Base-by-base conservation (phyloP, 2,888 invertebrate species). In the Polyploca ridens region DNA sequence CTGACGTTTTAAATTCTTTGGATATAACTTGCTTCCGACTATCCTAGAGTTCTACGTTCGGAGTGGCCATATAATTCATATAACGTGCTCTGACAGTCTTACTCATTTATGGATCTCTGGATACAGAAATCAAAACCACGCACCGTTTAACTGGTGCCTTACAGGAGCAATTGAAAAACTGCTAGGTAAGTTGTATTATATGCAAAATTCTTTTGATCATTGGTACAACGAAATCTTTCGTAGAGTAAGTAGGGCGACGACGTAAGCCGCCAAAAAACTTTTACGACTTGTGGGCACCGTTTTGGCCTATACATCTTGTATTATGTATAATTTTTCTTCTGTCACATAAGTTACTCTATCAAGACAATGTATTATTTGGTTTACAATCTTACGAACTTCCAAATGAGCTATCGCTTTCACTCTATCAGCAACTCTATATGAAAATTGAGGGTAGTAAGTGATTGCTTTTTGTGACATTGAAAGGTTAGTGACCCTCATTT, bases 191-290 rank as follows among this genome's bases (percentile, higher is more conserved):
- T 46, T 46, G 5, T 46, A 13, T 14, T 46, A 2, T 14, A 46
- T 46, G 46, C 27, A 46, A 49, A 49, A 49, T 49, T 7, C 59
- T n/a, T 35, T 35, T 10, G 41, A n/a, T 41, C 60, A 41, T 16
- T n/a, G 38, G 19, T 5, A 10, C 8, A 16, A 38, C n/a, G 11
- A n/a, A 19, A 3, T 49, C 49, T 49, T 60, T 5, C 11, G 60
- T 14, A 14, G 19, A 33, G 5, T 19, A 60, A 60, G 38, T 60
- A 41, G 60, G 19, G 19, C 60, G 60, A 33, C 33, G n/a, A 10
- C n/a, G 59, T 38, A 13, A 60, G 16, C 5, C 16, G 60, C 38
- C 60, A 60, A 41, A 59, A 60, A 60, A 60, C 60, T 60, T 60
- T 60, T 16, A 60, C 8, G 41, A 16, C 38, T 41, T 19, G 7